Percentiles rank a stretch among this genome's conserved stretches.
These are phyloP conservation scores for Antheraea pernyi DNA, from an alignment of 1,140 invertebrate species.

Conservation along the genomic window DNA sequence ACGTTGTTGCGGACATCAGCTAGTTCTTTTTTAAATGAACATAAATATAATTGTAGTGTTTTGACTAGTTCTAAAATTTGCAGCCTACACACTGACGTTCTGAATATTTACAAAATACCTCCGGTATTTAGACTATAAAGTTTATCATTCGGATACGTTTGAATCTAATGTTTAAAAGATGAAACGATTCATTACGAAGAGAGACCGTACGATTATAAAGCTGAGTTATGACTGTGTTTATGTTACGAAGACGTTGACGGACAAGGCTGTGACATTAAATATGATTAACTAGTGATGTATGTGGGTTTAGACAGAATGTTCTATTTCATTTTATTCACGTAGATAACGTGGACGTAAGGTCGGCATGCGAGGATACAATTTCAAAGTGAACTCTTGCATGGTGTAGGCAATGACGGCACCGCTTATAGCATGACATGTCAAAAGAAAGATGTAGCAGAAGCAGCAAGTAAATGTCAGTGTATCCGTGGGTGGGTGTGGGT, in stretches of 20 bases:
- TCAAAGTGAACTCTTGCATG: too few species aligned
- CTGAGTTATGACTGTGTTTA: not conserved
- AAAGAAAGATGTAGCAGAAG: too few species aligned
- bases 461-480: too few species aligned
- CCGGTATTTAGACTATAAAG: not conserved
- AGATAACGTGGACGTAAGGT: too few species aligned
- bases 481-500: too few species aligned
- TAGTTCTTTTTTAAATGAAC: too few species aligned
- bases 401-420: too few species aligned
- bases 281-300: not conserved
- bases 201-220: not conserved
- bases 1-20: too few species aligned
- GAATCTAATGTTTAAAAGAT: not conserved
- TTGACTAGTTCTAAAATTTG: not conserved
- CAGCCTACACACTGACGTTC: too few species aligned
- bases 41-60: too few species aligned
- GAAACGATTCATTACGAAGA: not conserved
- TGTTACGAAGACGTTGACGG: not conserved
- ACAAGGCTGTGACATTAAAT: conserved; percentile 4
- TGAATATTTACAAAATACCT: not conserved
- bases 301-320: not conserved
- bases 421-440: too few species aligned
- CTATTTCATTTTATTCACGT: not conserved
- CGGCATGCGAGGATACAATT: too few species aligned
- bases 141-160: not conserved